Evolutionary conservation across 2,113 vertebrate species (phyloP).

Genomic region (Vulpes ferrilata): DNA sequence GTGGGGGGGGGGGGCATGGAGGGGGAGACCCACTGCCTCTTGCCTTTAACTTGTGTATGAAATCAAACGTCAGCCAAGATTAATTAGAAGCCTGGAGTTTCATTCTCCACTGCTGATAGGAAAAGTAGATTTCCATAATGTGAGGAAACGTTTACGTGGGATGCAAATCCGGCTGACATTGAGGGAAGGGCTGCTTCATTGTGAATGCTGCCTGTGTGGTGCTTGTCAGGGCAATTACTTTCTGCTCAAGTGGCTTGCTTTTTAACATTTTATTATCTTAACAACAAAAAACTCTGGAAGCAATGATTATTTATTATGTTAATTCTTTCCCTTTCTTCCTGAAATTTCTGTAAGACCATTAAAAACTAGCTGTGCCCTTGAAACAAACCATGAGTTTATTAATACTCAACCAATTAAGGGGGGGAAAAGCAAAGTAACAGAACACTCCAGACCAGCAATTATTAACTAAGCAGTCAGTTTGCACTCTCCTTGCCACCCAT

Average conservation of each 20-base stretch:
- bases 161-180: constrained; percentile 88
- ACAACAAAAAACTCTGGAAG: constrained; percentile 93
- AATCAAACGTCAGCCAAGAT: constrained; percentile 94
- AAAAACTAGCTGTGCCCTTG: constrained; percentile 87
- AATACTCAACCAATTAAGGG: constrained; percentile 88
- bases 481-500: constrained; percentile 67
- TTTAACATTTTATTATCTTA: constrained; percentile 93
- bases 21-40: constrained; percentile 78
- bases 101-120: constrained; percentile 87
- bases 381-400: constrained; percentile 88
- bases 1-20: background rate
- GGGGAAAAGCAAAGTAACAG: constrained; percentile 65
- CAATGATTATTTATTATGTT: constrained; percentile 96
- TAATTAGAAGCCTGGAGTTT: constrained; percentile 92
- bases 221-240: constrained; percentile 91
- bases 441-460: constrained; percentile 84
- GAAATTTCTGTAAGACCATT: constrained; percentile 87
- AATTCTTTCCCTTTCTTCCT: constrained; percentile 88
- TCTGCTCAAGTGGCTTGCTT: constrained; percentile 90
- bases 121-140: constrained; percentile 91
- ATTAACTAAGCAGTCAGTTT: constrained; percentile 84
- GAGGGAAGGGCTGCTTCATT: constrained; percentile 88
- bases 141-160: constrained; percentile 87
- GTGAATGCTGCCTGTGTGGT: constrained; percentile 85
- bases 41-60: constrained; percentile 90